Conservation (phyloP, 2,113 vertebrate species). For the Salvelinus namaycush region DNA sequence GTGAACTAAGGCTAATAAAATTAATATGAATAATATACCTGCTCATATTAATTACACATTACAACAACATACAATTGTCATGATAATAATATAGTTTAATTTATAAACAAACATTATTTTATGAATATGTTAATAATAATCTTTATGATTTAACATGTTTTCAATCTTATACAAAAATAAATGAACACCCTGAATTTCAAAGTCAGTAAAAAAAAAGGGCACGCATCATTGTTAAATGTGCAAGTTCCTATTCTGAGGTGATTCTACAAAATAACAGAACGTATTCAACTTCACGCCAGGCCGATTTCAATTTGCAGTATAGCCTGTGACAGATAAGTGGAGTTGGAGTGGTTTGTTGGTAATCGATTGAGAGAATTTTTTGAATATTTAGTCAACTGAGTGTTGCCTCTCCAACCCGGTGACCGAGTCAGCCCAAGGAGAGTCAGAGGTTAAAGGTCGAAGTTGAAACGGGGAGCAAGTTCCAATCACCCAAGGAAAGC, state of each 20-base stretch:
- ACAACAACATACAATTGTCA: no score
- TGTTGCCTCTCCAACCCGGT: slow-evolving; percentile 68
- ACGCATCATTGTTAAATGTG: no score
- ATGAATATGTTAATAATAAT: no score
- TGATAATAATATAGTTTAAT: no score
- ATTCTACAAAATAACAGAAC: neutral
- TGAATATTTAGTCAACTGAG: slow-evolving; percentile 72
- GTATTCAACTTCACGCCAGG: neutral
- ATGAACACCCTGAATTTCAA: no score
- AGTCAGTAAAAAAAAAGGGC: no score
- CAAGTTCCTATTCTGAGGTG: no score
- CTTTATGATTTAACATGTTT: no score
- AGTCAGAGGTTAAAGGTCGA: slow-evolving; percentile 70
- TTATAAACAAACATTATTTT: no score
- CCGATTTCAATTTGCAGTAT: neutral
- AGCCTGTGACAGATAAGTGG: neutral
- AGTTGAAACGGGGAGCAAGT: slow-evolving; percentile 64
- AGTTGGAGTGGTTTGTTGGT: neutral
- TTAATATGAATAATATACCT: no score
- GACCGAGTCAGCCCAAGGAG: slow-evolving; percentile 75
- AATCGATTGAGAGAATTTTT: slow-evolving; percentile 3
- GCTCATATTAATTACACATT: no score
- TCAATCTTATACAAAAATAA: no score
- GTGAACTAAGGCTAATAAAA: neutral
- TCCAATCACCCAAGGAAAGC: neutral